Evolutionary conservation across 2,888 invertebrate species (phyloP).

Genomic region (Galerucella pusilla): DNA sequence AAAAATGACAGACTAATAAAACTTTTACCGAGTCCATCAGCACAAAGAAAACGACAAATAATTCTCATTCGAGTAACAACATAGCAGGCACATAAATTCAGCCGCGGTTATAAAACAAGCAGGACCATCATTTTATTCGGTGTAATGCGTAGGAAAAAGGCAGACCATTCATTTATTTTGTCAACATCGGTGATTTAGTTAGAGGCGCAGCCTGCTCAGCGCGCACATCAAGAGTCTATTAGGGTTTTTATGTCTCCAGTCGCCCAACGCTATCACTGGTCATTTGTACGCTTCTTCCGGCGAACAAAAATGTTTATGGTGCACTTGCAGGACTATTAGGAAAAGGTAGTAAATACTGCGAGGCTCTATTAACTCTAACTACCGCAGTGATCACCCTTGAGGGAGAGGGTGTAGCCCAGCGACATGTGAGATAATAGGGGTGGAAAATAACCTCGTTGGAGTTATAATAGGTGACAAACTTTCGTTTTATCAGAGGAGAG

Average conservation of each 20-base stretch:
- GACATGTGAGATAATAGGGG: conserved; percentile 47
- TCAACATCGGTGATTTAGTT: conserved; percentile 55
- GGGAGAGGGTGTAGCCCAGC: conserved; percentile 47
- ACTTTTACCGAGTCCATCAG: conserved; percentile 10
- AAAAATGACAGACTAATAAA: background rate
- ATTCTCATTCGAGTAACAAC: conserved; percentile 15
- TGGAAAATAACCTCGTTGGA: conserved; percentile 45
- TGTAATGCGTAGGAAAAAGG: conserved; percentile 49
- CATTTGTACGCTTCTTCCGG: conserved; percentile 1
- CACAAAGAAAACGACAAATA: conserved; percentile 12
- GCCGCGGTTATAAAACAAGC: conserved; percentile 53
- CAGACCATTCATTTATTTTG: conserved; percentile 55
- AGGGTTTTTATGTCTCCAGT: conserved; percentile 55
- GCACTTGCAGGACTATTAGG: conserved; percentile 51
- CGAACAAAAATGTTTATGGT: conserved; percentile 41
- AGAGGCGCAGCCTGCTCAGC: conserved; percentile 47
- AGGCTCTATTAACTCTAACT: conserved; percentile 56
- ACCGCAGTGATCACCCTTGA: conserved; percentile 53
- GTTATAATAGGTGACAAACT: conserved; percentile 47
- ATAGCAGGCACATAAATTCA: conserved; percentile 47
- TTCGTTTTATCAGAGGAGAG: conserved; percentile 44
- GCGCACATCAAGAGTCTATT: conserved; percentile 56
- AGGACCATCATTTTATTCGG: conserved; percentile 50
- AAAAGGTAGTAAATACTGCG: conserved; percentile 56
- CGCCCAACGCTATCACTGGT: conserved; percentile 43